Base-by-base conservation (phyloP, 2,113 vertebrate species). In the Apteryx mantelli region DNA sequence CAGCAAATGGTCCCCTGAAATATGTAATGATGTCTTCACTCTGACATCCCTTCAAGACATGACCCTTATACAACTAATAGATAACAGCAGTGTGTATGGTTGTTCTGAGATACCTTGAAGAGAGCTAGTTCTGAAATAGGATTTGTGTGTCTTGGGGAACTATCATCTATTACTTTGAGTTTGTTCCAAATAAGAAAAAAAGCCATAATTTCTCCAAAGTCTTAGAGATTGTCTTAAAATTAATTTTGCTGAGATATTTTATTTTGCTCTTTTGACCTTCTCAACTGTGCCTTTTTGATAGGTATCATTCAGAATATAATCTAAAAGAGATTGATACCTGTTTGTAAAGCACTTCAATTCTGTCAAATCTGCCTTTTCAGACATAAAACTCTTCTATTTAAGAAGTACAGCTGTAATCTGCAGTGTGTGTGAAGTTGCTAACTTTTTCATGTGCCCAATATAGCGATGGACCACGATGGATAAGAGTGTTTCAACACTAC, bases 381-480 rank as follows among this genome's bases (percentile, higher is more conserved):
- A 26, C 52, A 36, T 34, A 68, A 88, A 61, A 21, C 46, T 86
- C 38, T 79, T 76, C 52, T 11, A 28, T 64, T 93, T 77, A 66
- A 36, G 50, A 60, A 83, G n/a, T 46, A 46, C 48, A 65, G 60
- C 53, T 92, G 52, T 88, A 36, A 90, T 84, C 61, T 88, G 28
- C 42, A 50, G 20, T 5, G 14, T 61, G 56, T 87, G 50, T 81
- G 89, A 92, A 66, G 82, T 86, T 81, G 63, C 52, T 73, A 56
- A 66, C 18, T 52, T 96, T 95, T 89, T 88, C 68, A 93, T 93
- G 91, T 93, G 87, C 68, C 87, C 82, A 12, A 8, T 71, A 64
- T 3, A 78, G 89, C 90, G 95, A 86, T 64, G 82, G 89, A 78
- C 79, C 64, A 25, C 70, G 89, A 75, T 26, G 63, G 91, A 86